Conservation (phyloP, 2,113 vertebrate species). For the Podilymbus podiceps region DNA sequence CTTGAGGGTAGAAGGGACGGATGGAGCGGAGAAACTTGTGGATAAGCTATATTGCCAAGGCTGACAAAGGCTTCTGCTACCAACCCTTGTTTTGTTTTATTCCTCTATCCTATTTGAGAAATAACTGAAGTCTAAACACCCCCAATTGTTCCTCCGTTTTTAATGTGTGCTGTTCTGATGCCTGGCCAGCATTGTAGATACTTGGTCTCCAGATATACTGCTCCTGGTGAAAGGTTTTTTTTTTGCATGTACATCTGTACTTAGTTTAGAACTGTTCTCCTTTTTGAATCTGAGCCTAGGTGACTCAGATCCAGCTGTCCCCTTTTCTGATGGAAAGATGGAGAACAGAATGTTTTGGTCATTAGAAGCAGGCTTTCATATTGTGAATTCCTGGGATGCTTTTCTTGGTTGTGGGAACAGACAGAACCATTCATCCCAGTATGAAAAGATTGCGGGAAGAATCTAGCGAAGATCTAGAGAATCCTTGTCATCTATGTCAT, state of each 20-base stretch:
- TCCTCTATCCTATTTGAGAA: background rate
- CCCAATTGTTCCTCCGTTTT: background rate
- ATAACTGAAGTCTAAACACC: background rate
- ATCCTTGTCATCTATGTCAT: background rate
- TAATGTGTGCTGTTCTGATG: background rate
- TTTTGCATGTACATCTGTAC: background rate
- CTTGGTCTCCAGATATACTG: background rate
- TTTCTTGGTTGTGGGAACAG: slow-evolving; percentile 47
- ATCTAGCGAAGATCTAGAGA: background rate
- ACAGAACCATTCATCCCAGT: slow-evolving; percentile 35
- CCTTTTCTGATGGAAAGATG: background rate
- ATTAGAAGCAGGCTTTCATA: background rate
- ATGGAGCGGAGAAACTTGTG: background rate
- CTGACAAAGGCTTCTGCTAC: background rate
- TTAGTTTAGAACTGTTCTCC: background rate
- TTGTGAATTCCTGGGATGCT: slow-evolving; percentile 47
- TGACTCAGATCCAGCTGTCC: background rate
- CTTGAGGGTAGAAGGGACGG: background rate
- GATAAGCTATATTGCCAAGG: background rate
- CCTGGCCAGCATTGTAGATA: background rate
- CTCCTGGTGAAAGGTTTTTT: background rate
- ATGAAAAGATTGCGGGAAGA: background rate
- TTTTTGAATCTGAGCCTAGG: background rate
- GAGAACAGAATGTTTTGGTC: background rate
- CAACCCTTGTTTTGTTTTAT: background rate